Conservation (phyloP, 2,113 vertebrate species). For the Siniperca chuatsi region DNA sequence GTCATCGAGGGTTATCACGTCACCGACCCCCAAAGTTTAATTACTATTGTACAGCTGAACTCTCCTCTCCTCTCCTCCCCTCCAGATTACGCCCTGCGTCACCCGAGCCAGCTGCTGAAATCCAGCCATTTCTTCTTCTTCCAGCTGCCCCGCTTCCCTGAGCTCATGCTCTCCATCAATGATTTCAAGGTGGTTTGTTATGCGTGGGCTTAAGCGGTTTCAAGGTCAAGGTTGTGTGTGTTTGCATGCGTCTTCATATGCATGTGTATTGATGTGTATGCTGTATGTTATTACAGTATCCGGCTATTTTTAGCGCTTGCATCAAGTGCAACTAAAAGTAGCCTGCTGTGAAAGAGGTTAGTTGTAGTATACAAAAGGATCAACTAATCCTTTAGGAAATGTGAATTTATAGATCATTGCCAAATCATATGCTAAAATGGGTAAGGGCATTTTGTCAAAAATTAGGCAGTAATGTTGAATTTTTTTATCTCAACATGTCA, state of each 20-base stretch:
- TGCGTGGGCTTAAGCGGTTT: conserved; percentile 44
- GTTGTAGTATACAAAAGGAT: neutral
- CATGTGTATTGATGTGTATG: neutral
- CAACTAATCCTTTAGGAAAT: neutral
- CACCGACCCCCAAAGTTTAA: conserved; percentile 8
- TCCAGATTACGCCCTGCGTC: conserved; percentile 95
- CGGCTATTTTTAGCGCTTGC: conserved; percentile 41
- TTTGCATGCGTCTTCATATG: conserved; percentile 10
- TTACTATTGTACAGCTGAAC: conserved; percentile 21
- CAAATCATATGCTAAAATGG: neutral
- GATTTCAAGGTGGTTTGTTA: conserved; percentile 93
- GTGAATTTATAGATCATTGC: neutral
- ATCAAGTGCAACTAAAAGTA: conserved; percentile 7
- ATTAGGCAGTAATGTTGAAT: neutral
- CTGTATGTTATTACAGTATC: neutral
- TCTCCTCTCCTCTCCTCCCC: conserved; percentile 20
- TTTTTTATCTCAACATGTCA: neutral
- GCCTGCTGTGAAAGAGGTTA: neutral
- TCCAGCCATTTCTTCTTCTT: conserved; percentile 98
- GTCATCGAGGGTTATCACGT: conserved; percentile 14
- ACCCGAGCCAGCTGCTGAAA: conserved; percentile 96
- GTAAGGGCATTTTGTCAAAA: neutral
- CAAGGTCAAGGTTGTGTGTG: conserved; percentile 69
- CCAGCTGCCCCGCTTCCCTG: conserved; percentile 97
- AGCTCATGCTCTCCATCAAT: conserved; percentile 98